These are phyloP conservation scores for Sminthurinus signatus DNA, from an alignment of 1,140 invertebrate genomes.

Conservation along the genomic window DNA sequence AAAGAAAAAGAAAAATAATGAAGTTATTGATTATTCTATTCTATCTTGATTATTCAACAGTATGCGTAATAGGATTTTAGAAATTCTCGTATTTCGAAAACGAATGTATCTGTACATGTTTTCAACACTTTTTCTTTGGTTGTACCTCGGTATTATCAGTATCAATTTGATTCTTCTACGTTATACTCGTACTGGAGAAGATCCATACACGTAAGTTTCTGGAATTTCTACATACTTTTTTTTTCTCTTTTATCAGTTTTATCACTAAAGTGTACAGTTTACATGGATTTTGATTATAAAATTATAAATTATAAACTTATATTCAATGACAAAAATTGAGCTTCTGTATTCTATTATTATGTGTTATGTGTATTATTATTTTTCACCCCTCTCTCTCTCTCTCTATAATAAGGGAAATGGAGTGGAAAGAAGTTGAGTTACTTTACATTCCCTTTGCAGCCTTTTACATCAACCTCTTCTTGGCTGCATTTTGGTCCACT, in stretches of 20 bases:
- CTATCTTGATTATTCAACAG: no score
- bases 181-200: not conserved
- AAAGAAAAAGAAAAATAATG: no score
- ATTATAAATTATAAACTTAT: no score
- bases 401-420: not conserved
- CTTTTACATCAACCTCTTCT: not conserved
- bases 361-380: not conserved
- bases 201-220: not conserved
- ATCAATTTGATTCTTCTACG: not conserved
- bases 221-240: no score
- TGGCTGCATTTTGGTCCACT: not conserved
- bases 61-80: not conserved
- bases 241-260: no score
- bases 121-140: not conserved
- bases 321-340: no score
- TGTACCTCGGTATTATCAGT: not conserved
- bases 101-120: not conserved
- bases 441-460: not conserved
- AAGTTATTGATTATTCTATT: no score
- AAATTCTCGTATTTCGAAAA: not conserved
- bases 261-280: no score
- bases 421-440: not conserved
- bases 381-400: not conserved
- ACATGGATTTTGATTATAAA: not conserved
- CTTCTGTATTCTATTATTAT: not conserved